Evolutionary conservation across 64 coral and sea anemone species (phyloP).

Genomic region (Montipora efflorescens): DNA sequence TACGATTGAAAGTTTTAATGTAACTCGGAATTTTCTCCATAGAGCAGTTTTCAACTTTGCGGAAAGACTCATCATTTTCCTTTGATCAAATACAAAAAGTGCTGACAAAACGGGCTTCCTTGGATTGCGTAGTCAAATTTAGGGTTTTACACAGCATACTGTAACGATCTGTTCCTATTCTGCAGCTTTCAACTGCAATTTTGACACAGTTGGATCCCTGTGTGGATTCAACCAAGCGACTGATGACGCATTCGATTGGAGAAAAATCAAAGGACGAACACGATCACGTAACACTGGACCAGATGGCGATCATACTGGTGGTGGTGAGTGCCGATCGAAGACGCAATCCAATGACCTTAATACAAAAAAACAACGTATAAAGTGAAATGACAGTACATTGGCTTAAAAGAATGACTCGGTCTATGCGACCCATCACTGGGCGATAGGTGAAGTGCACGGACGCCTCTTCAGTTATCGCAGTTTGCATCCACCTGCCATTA

Average conservation of each 20-base stretch:
- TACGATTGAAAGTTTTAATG: too few species aligned
- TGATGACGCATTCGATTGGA: conserved; percentile 66
- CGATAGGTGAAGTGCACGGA: too few species aligned
- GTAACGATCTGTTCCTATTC: neutral
- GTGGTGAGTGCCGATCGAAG: neutral
- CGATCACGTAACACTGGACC: conserved; percentile 6
- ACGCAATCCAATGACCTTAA: neutral
- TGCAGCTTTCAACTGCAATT: conserved; percentile 47
- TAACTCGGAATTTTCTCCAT: too few species aligned
- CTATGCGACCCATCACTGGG: neutral
- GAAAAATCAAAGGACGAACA: neutral
- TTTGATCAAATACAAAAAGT: too few species aligned
- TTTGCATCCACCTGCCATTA: too few species aligned
- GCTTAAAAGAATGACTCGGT: neutral
- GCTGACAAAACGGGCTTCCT: too few species aligned
- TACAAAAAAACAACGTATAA: neutral
- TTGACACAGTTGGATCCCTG: neutral
- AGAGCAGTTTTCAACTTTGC: too few species aligned
- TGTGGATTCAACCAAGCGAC: conserved; percentile 50
- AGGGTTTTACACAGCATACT: neutral
- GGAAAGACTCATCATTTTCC: too few species aligned
- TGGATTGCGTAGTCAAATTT: too few species aligned
- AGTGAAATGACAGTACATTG: neutral
- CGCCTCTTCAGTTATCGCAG: too few species aligned
- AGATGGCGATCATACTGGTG: conserved; percentile 17